A percentile compares a stretch with the other conserved stretches of the same genome.
Evolutionary conservation across 2,113 vertebrate species (phyloP).

Genomic region (Polypterus bichir): DNA sequence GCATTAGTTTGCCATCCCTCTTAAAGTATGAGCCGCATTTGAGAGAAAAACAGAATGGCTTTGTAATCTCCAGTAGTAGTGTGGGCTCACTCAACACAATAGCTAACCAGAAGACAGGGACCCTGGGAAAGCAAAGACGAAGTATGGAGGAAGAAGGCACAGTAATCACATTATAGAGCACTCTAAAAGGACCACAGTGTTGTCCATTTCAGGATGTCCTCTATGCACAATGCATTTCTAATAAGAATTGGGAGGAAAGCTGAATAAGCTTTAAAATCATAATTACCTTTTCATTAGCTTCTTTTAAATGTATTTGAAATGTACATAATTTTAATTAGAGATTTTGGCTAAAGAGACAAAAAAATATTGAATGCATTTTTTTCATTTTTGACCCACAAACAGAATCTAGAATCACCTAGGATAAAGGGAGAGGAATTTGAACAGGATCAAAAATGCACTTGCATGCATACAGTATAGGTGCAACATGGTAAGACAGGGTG

Average conservation of each 20-base stretch:
- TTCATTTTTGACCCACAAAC: not conserved
- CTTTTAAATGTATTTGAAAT: too few relatives aligned
- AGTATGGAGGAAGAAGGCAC: slow-evolving; percentile 88
- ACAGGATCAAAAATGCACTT: too few relatives aligned
- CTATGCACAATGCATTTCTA: too few relatives aligned
- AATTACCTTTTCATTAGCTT: too few relatives aligned
- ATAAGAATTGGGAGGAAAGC: too few relatives aligned
- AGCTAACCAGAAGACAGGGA: slow-evolving; percentile 30
- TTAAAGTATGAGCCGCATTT: slow-evolving; percentile 63
- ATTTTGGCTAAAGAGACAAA: too few relatives aligned
- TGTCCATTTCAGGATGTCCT: not conserved
- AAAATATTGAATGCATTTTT: not conserved
- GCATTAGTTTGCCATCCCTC: slow-evolving; percentile 55
- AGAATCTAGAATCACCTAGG: too few relatives aligned
- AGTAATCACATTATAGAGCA: slow-evolving; percentile 77
- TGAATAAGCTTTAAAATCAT: too few relatives aligned
- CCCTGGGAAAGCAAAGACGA: slow-evolving; percentile 33
- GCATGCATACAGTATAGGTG: too few relatives aligned
- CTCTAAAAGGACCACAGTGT: not conserved
- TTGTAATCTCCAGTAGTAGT: slow-evolving; percentile 41
- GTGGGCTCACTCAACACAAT: slow-evolving; percentile 35
- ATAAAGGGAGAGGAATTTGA: too few relatives aligned
- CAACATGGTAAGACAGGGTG: too few relatives aligned
- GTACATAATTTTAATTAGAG: too few relatives aligned
- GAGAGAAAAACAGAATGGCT: slow-evolving; percentile 67